phyloP scores from a whole-genome alignment of 2,888 invertebrate genomes.

The Tetramorium bicarinatum region DNA sequence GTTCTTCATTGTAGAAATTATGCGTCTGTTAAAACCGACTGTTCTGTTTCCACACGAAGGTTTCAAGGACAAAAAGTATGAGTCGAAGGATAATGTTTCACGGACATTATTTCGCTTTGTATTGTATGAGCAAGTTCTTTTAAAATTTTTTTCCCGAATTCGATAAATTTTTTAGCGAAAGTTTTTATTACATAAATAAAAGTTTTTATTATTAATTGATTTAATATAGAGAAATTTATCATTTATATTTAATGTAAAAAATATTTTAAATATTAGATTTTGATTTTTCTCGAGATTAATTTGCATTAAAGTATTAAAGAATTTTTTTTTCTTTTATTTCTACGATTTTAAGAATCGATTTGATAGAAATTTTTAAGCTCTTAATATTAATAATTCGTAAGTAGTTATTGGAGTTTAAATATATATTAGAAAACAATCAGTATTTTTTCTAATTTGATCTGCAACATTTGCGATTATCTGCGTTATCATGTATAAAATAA shows the following conservation, averaged over 20 bases:
- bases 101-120: constrained; percentile 39
- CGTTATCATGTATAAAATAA: not conserved
- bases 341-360: not conserved
- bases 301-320: not conserved
- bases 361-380: not conserved
- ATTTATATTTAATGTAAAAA: not conserved
- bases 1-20: constrained; percentile 70
- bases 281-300: not conserved
- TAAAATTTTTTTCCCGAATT: not conserved
- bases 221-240: not conserved
- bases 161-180: not conserved
- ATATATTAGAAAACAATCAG: not conserved
- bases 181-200: too few relatives aligned
- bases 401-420: not conserved
- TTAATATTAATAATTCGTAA: not conserved
- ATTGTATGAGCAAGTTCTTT: not conserved
- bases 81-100: constrained; percentile 49
- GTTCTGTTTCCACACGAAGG: constrained; percentile 61
- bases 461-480: not conserved
- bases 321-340: not conserved
- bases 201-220: not conserved
- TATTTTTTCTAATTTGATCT: not conserved
- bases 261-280: not conserved
- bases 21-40: constrained; percentile 65
- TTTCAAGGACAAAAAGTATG: constrained; percentile 61